A percentile compares a stretch with the other conserved stretches of the same genome.
Evolutionary conservation across 1,140 invertebrate species (phyloP).

Genomic region (Pemphigus obesinymphae): DNA sequence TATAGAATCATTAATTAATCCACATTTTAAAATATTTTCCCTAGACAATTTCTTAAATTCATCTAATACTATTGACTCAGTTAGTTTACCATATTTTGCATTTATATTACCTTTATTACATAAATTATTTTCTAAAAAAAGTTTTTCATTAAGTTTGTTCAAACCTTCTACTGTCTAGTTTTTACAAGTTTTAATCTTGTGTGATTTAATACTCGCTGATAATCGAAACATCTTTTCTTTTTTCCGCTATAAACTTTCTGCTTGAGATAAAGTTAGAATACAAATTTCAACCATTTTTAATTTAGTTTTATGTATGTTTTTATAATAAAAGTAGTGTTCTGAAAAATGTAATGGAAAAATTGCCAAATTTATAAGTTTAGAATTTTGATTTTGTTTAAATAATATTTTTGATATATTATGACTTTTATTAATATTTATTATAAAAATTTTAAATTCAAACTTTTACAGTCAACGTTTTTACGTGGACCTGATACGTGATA

Average conservation of each 20-base stretch:
- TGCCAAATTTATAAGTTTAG: neutral
- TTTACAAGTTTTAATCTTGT: neutral
- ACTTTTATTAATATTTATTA: neutral
- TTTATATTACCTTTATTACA: slow-evolving; percentile 24
- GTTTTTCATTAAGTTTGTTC: neutral
- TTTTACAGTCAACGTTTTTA: no score
- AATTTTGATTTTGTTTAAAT: neutral
- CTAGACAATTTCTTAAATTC: neutral
- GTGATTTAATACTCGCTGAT: neutral
- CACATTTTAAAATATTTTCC: neutral
- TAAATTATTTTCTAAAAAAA: neutral
- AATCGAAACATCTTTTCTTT: neutral
- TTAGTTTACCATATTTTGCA: neutral
- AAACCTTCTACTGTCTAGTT: neutral
- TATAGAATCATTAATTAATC: neutral
- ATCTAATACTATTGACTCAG: neutral
- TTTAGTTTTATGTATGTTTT: neutral
- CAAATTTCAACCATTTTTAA: neutral
- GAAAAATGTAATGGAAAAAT: neutral
- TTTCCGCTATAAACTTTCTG: neutral
- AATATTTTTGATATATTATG: neutral
- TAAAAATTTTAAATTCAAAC: no score
- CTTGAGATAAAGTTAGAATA: neutral
- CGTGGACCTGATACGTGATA: no score
- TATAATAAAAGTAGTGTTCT: neutral